phyloP scores from a whole-genome alignment of 2,113 vertebrate species.

The Myrmecobius fasciatus region DNA sequence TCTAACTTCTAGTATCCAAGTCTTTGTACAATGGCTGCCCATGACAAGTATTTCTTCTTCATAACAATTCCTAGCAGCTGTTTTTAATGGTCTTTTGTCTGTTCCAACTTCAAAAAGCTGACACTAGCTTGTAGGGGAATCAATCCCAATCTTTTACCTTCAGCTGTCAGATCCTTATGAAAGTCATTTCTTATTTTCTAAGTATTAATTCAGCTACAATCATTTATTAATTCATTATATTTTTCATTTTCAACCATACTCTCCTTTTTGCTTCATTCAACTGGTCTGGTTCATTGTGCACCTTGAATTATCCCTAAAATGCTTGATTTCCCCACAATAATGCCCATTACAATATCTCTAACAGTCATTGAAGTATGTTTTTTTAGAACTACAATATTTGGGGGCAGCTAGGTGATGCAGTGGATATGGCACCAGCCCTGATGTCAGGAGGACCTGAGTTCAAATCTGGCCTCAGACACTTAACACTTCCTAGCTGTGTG shows the following conservation, averaged over 20 bases:
- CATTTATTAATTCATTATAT: background rate
- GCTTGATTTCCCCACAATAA: background rate
- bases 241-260: background rate
- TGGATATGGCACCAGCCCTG: too few relatives aligned
- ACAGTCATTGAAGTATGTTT: background rate
- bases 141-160: background rate
- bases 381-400: background rate
- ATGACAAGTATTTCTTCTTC: background rate
- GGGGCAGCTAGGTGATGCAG: too few relatives aligned
- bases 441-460: too few relatives aligned
- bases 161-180: background rate
- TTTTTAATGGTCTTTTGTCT: background rate
- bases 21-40: background rate
- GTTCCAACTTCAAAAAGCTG: background rate
- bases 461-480: too few relatives aligned
- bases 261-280: background rate
- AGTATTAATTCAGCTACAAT: background rate
- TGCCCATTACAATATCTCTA: background rate
- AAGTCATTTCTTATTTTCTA: background rate
- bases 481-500: too few relatives aligned
- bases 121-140: background rate
- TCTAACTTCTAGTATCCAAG: background rate
- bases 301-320: background rate
- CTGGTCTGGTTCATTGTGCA: background rate
- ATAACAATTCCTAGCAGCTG: background rate